Evolutionary conservation across 2,888 invertebrate species (phyloP), one percentile per base, ranked within the genome.

Genomic region (Xanthia togata): DNA sequence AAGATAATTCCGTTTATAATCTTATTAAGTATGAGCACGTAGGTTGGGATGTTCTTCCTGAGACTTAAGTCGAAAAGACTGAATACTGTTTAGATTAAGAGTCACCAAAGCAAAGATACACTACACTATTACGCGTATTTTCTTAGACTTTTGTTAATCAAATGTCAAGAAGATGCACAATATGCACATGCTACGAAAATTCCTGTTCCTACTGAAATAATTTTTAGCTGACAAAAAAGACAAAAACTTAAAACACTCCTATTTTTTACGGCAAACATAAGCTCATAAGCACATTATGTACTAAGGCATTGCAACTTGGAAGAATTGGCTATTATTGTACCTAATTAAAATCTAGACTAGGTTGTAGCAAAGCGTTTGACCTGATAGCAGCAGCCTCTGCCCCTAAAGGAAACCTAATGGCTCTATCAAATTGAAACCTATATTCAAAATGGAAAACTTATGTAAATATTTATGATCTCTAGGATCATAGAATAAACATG

Each of bases 401-500:
- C 47, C 55, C 23, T 68, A 82, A 77, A 73, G 76, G 78, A 50
- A 76, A 59, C 71, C 65, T 78, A 87, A 87, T 76, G 65, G 53
- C 65, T 75, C 70, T 57, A 83, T 79, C 44, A 76, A 81, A 81
- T 64, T 64, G 72, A 79, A 78, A 77, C 62, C 71, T 81, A 79
- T 50, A 70, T 80, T 76, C 70, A 81, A 73, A 79, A 81, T 71
- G 83, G 87, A 85, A 88, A 82, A 76, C 70, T 81, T 81, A 86
- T 86, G 83, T 87, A 81, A 84, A 81, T 81, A 82, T 87, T 85
- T 82, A 88, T 82, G 79, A 82, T 78, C 81, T 85, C 82, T 84
- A 88, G 86, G 86, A 89, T 89, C 88, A 85, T 88, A 90, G 89
- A 91, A 90, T 91, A 91, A 90, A 90, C 87, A 90, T 90, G 85